phyloP scores from a whole-genome alignment of 2,113 vertebrate species.

The Dascyllus trimaculatus region DNA sequence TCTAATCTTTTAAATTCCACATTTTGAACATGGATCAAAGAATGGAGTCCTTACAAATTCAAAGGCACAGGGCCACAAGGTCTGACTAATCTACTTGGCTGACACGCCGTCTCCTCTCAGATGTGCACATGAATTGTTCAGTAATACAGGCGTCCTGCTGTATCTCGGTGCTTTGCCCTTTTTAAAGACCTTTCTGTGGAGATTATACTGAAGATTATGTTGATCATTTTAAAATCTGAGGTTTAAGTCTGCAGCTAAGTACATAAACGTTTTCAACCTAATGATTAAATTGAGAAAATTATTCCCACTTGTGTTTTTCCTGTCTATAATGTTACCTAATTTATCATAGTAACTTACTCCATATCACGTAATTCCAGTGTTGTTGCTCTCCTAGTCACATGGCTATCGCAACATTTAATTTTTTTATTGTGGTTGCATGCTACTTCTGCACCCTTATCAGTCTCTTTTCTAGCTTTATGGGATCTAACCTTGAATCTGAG shows the following conservation, averaged over 20 bases:
- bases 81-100: constrained; percentile 54
- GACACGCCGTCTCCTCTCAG: constrained; percentile 24
- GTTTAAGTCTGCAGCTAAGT: not conserved
- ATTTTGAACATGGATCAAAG: constrained; percentile 35
- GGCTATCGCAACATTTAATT: not conserved
- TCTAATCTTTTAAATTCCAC: constrained; percentile 41
- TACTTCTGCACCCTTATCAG: not conserved
- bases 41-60: constrained; percentile 41
- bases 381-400: not conserved
- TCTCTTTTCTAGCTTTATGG: not conserved
- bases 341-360: not conserved
- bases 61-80: constrained; percentile 40
- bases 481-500: constrained; percentile 9
- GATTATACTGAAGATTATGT: constrained; percentile 30
- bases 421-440: too few species aligned
- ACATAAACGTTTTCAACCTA: not conserved
- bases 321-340: not conserved
- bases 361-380: not conserved
- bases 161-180: constrained; percentile 33
- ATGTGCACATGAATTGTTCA: constrained; percentile 40
- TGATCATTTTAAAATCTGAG: constrained; percentile 37
- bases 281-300: not conserved
- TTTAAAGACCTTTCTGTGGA: constrained; percentile 18
- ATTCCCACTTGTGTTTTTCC: not conserved
- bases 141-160: constrained; percentile 37